Evolutionary conservation across 1,140 invertebrate species (phyloP), one percentile per base, ranked within the genome.

Genomic region (Brachystomella parvula): DNA sequence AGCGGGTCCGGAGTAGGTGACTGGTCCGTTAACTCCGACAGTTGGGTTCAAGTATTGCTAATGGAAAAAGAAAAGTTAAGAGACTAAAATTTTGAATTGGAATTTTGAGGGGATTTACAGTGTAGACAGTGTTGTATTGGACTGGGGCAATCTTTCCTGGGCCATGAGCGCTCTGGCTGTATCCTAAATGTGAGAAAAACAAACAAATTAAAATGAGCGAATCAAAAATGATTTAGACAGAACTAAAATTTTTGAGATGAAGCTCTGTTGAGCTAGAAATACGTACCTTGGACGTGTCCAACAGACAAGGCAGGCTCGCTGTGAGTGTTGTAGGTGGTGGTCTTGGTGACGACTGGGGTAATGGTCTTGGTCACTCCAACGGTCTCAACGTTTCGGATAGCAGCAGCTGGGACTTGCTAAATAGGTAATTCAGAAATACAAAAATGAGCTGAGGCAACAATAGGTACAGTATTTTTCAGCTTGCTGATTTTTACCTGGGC

Each of bases 281-380:
- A n/a, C n/a, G n/a, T 62, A 69, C 70, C 71, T 66, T 72, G 68
- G 21, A 72, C 71, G 35, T 70, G 71, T 17, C 71, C 71, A 44
- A 72, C 64, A 26, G 67, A 69, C 6, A 72, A 44, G 19, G 71
- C 71, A 3, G 71, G 71, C 31, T 72, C 71, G n/a, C 61, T 61
- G 57, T 72, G 71, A 28, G 66, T 70, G 32, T 70, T 56, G 57
- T 68, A 64, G 6, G 61, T 68, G 1, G 66, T 67, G 3, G 66
- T 67, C 35, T 72, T 72, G 3, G 71, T 72, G 6, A 72, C 71
- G 31, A 72, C 71, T 29, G 71, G 71, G 3, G 71, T 72, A n/a
- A 72, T 72, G 2, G 71, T 72, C 49, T 72, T 72, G 30, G 71
- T 72, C 2, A 72, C 66, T 1, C 66, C 71, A 26, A 72, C 71